Percentiles rank a stretch among this genome's conserved stretches.
Conservation (phyloP, 2,888 invertebrate species). For the Thysanoteuthis rhombus region DNA sequence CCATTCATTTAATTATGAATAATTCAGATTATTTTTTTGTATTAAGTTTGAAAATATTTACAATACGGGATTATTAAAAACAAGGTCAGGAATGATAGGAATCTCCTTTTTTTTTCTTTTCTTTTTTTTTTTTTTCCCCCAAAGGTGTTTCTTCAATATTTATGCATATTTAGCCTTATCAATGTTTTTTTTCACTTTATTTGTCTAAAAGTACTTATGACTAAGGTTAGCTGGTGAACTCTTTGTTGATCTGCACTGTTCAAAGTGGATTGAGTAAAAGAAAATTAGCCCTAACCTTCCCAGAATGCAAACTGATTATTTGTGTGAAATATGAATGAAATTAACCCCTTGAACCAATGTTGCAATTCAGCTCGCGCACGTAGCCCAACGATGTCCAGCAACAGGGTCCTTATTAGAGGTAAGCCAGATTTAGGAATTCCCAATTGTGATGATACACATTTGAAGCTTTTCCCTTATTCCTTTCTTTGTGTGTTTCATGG, state of each 20-base stretch:
- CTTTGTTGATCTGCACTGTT: background rate
- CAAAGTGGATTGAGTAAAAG: background rate
- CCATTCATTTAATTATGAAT: too few species aligned
- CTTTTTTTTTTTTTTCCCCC: too few species aligned
- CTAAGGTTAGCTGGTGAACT: background rate
- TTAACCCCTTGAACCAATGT: background rate
- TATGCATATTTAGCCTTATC: background rate
- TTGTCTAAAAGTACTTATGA: background rate
- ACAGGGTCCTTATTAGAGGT: slow-evolving; percentile 12
- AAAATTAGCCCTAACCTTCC: background rate
- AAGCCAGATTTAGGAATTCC: background rate
- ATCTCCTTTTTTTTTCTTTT: too few species aligned
- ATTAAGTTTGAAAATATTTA: too few species aligned
- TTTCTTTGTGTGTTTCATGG: background rate
- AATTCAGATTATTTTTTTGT: too few species aligned
- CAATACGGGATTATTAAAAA: too few species aligned
- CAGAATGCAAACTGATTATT: background rate
- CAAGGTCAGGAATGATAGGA: too few species aligned
- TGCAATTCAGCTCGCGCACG: background rate
- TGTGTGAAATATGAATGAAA: background rate
- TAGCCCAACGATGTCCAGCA: background rate
- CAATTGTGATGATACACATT: background rate
- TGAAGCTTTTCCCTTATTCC: background rate
- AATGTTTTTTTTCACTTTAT: background rate
- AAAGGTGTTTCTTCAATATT: background rate